Percentiles rank a stretch among this genome's conserved stretches.
phyloP scores from a whole-genome alignment of 2,888 invertebrate genomes.

The Pandemis cinnamomeana region DNA sequence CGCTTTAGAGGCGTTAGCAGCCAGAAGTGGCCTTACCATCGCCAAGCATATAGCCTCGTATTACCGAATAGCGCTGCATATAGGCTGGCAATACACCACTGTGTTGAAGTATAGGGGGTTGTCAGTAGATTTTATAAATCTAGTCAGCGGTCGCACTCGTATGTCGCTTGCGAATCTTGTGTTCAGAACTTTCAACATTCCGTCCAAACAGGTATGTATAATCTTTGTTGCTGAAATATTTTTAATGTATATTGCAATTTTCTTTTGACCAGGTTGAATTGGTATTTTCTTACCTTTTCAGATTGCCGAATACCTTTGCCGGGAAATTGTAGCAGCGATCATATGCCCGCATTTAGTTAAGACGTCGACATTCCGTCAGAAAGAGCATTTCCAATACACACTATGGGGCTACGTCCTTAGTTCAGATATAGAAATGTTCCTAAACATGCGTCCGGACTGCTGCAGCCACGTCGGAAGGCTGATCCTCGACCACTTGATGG shows the following conservation, averaged over 20 bases:
- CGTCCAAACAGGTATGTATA: slow-evolving; percentile 69
- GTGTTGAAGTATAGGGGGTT: slow-evolving; percentile 77
- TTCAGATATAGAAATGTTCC: slow-evolving; percentile 83
- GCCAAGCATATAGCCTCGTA: slow-evolving; percentile 78
- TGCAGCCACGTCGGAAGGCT: slow-evolving; percentile 84
- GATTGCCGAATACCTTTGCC: slow-evolving; percentile 86
- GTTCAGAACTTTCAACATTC: slow-evolving; percentile 77
- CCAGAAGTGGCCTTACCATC: slow-evolving; percentile 67
- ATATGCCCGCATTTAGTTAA: slow-evolving; percentile 79
- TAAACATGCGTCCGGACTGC: slow-evolving; percentile 84
- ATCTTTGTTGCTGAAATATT: too few species aligned
- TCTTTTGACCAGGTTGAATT: too few species aligned
- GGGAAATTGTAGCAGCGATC: slow-evolving; percentile 85
- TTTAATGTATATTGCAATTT: too few species aligned
- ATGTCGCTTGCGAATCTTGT: slow-evolving; percentile 80
- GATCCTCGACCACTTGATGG: slow-evolving; percentile 81
- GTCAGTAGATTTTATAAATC: slow-evolving; percentile 76
- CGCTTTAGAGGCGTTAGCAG: slow-evolving; percentile 74
- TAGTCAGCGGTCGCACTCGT: slow-evolving; percentile 75
- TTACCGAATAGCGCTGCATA: slow-evolving; percentile 77
- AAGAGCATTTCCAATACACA: slow-evolving; percentile 82
- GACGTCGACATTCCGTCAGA: slow-evolving; percentile 78
- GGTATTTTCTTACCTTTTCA: slow-evolving; percentile 51
- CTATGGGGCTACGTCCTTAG: slow-evolving; percentile 85
- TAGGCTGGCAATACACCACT: slow-evolving; percentile 75